These are phyloP conservation scores for western clawed frog (Xenopus tropicalis) DNA, from an alignment of 2,113 vertebrate genomes.

Conservation along the genomic window UCB_Xtro_10.0 CM004450.2:84745001-84745500, in stretches of 20 bases:
- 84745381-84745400: not conserved
- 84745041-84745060: constrained; percentile 10
- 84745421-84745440: too few species aligned
- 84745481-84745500: too few species aligned
- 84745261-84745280: not conserved
- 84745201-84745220: not conserved
- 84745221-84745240: not conserved
- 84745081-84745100: constrained; percentile 12
- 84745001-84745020: constrained; percentile 10
- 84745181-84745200: not conserved
- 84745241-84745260: not conserved
- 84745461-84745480: too few species aligned
- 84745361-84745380: too few species aligned
- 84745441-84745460: too few species aligned
- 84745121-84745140: not conserved
- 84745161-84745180: not conserved
- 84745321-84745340: too few species aligned
- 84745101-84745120: constrained; percentile 19
- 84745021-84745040: constrained; percentile 27
- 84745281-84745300: not conserved
- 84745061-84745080: constrained; percentile 2
- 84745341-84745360: not conserved
- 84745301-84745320: not conserved
- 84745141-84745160: not conserved
- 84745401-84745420: not conserved